Evolutionary conservation across 1,140 invertebrate species (phyloP), one percentile per base, ranked within the genome.

Genomic region (Drosophila pruinosa): DNA sequence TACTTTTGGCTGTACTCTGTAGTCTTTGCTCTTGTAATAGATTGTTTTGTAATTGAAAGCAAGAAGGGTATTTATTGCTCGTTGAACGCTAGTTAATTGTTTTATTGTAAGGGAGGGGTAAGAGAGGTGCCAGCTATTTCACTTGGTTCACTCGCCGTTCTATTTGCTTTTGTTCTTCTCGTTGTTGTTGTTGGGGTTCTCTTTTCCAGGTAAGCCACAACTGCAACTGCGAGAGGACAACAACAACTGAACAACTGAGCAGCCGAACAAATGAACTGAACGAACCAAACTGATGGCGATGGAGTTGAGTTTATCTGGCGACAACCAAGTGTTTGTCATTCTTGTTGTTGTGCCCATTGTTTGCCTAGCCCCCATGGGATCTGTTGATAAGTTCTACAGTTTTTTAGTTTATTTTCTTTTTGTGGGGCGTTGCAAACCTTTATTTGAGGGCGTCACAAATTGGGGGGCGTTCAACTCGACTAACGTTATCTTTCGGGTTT

Each of bases 171-270:
- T 43, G 15, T 43, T 45, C n/a, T 58, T 58, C 8, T 34, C 17
- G 56, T 53, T 38, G 21, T 50, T 22, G 15, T 2, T 39, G 47
- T 26, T 50, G 56, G 12, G 22, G 28, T 45, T 28, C 39, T 34
- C 19, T 75, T 78, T 83, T 67, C 68, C 81, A 80, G 76, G 80
- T 80, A 80, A 62, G 50, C 59, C 58, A 62, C 38, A 22, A 22
- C 43, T 17, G 39, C 52, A 57, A 12, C 14, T 15, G 19, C 41
- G 22, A 22, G 31, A 10, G 21, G n/a, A n/a, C n/a, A n/a, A n/a
- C 21, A 36, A 58, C 36, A 38, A 47, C 31, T 41, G 21, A 31
- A 31, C 28, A 31, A 31, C 28, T 31, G 28, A 36, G 14, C 50
- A 64, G n/a, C n/a, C n/a, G n/a, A n/a, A 31, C 28, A 10, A 12